Base-by-base conservation (phyloP, 23 tunicate genomes). In the Phallusia fumigata region DNA sequence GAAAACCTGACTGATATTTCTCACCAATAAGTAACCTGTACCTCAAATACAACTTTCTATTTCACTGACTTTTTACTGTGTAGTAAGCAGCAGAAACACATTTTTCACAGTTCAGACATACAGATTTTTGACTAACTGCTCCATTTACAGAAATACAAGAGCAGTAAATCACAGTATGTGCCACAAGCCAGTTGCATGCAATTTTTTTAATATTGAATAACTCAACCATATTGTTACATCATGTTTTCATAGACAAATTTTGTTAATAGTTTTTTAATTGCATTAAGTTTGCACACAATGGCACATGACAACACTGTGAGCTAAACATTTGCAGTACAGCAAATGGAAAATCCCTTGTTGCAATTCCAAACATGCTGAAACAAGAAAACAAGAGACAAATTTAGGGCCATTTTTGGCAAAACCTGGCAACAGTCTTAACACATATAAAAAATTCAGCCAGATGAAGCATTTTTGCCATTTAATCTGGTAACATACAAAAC, bases 341-440 rank as follows among this genome's bases (percentile, higher is more conserved):
- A 58, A 58, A 58, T 58, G 69, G 69, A 58, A 6, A 58, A 21
- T 24, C 69, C 28, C 13, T 58, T 58, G 69, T 58, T 24, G 69
- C 26, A 58, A 58, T 24, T 58, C 69, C 69, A 58, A 58, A 58
- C 69, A 58, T 58, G 69, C 69, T 58, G 69, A 58, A 58, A 58
- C 69, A 58, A 58, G 69, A 58, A 58, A 58, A 24, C 3, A 58
- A 6, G 69, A 16, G 26, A 58, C 28, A 58, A 58, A 58, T 58
- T 58, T 40, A 40, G 47, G 47, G 8, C 47, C 10, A 40, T 3
- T 40, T 10, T 3, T 40, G 47, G 47, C 47, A 40, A 40, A 10
- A 40, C 10, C 47, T 40, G 47, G n/a, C n/a, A n/a, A n/a, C n/a
- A n/a, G n/a, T n/a, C n/a, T n/a, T n/a, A n/a, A n/a, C n/a, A n/a